Conservation (phyloP, 1,140 invertebrate species). For the Cherax destructor region DNA sequence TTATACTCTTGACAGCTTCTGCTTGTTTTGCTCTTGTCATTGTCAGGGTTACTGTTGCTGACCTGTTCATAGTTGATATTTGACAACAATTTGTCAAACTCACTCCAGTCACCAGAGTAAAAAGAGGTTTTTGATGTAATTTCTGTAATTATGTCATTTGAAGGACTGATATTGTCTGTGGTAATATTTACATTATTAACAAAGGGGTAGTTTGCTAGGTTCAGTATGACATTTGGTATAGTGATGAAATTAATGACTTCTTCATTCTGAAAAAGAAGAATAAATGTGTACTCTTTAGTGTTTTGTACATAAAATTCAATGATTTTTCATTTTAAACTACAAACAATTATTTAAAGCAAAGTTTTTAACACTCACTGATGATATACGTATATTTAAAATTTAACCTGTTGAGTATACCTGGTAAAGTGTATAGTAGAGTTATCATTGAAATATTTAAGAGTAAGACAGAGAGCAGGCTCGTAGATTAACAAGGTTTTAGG, state of each 20-base stretch:
- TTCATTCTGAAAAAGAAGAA: conserved; percentile 80
- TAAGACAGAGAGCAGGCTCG: too few species aligned
- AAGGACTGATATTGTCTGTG: conserved; percentile 74
- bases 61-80: not conserved
- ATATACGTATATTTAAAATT: too few species aligned
- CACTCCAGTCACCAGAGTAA: conserved; percentile 63
- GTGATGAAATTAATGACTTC: conserved; percentile 85
- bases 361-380: too few species aligned
- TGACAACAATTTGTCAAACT: conserved; percentile 17
- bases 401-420: too few species aligned
- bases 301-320: too few species aligned
- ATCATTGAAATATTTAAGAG: too few species aligned
- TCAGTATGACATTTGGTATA: conserved; percentile 86
- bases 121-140: conserved; percentile 72
- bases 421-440: too few species aligned
- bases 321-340: too few species aligned
- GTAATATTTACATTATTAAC: conserved; percentile 64
- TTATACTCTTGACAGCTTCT: conserved; percentile 74
- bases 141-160: conserved; percentile 77
- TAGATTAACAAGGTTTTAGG: too few species aligned
- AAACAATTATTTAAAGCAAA: too few species aligned
- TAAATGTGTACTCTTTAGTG: too few species aligned
- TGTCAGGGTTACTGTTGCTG: not conserved
- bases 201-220: conserved; percentile 78
- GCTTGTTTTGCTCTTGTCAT: not conserved